Evolutionary conservation across 2,888 invertebrate species (phyloP).

Genomic region (Lepidochitona cinerea): DNA sequence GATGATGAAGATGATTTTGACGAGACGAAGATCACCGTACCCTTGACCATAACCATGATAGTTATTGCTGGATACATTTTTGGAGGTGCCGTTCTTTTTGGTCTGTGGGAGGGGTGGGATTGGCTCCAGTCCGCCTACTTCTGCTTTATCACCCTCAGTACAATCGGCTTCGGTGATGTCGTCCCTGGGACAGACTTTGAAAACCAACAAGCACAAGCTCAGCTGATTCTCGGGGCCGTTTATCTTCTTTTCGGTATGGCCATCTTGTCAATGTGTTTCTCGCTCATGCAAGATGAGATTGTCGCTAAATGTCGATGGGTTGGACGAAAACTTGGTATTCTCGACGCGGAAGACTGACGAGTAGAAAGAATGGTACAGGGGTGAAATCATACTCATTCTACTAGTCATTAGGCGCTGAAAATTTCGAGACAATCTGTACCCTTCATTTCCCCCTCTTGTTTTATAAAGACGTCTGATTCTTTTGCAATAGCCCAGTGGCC

Average conservation of each 20-base stretch:
- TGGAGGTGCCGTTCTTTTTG: conserved; percentile 68
- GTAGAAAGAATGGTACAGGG: not conserved
- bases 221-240: conserved; percentile 63
- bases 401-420: no score
- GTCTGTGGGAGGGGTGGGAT: conserved; percentile 69
- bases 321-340: conserved; percentile 65
- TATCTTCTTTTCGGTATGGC: conserved; percentile 71
- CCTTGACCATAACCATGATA: conserved; percentile 68
- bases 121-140: conserved; percentile 68
- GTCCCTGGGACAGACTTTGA: conserved; percentile 64
- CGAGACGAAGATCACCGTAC: conserved; percentile 66
- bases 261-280: conserved; percentile 71
- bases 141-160: conserved; percentile 70
- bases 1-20: conserved; percentile 67
- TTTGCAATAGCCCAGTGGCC: no score
- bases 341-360: conserved; percentile 45
- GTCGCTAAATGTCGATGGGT: conserved; percentile 69
- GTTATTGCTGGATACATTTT: conserved; percentile 69
- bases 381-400: no score
- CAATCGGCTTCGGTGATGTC: conserved; percentile 70
- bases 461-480: no score
- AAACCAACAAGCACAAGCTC: conserved; percentile 57
- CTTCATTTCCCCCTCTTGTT: no score
- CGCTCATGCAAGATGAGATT: conserved; percentile 70
- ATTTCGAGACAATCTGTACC: no score